Base-by-base conservation (phyloP, 1,140 invertebrate genomes). In the Scaptomyza pallida region DNA sequence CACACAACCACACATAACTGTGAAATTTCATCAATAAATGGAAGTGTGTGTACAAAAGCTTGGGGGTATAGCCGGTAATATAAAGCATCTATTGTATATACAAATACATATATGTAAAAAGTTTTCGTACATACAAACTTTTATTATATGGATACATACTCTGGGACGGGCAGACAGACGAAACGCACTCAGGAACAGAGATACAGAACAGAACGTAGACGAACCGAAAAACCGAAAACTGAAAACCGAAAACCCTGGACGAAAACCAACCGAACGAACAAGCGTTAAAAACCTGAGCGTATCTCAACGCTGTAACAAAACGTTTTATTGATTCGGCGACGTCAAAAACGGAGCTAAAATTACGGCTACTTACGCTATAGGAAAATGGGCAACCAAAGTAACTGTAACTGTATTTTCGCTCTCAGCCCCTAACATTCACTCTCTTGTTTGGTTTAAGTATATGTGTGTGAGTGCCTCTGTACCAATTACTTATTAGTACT, bases 251-350 rank as follows among this genome's bases (percentile, higher is more conserved):
- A 62, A 78, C 59, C 61, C 50, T 5, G 35, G 35, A 10, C 67
- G 68, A 67, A 78, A 75, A 73, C 50, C 70, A 77, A 77, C 81
- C 81, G 81, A 85, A 81, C 77, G 62, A 74, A 78, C 60, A 81
- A 62, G 9, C 56, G 61, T 35, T 35, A 61, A 72, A 62, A 86
- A 80, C 81, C 81, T 86, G 73, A 85, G 73, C 73, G 77, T 74
- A 85, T 71, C 69, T 85, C 72, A 74, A 55, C 64, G 60, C 54
- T 69, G 54, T 30, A 57, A 57, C 52, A 54, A 80, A 86, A 77
- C 71, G 71, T 86, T 86, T 85, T 86, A 86, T 86, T 86, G 81
- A 86, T 86, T 86, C 65, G 62, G 76, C 61, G 81, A 54, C 67
- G 52, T 56, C 64, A 56, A 80, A 83, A 83, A 72, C 65, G 73